Conservation (phyloP, 2,888 invertebrate genomes). For the Coleophora deauratella region DNA sequence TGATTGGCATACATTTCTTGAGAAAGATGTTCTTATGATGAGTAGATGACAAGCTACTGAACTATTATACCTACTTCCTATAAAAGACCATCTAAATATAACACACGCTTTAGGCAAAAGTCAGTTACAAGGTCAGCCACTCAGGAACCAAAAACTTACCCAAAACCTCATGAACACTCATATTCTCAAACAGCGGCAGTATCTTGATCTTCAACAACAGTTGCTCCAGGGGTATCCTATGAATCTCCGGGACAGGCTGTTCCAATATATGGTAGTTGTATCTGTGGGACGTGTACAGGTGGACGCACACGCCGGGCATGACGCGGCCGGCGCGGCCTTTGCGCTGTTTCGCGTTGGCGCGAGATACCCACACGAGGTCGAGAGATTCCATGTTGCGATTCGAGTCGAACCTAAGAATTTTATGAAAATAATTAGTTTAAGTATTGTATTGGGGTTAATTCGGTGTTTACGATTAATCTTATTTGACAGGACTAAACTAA, state of each 20-base stretch:
- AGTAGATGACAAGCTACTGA: too few relatives aligned
- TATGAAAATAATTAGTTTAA: too few relatives aligned
- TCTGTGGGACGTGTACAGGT: constrained; percentile 86
- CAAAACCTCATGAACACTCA: constrained; percentile 68
- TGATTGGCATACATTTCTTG: too few relatives aligned
- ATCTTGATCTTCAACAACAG: constrained; percentile 84
- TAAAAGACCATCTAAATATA: too few relatives aligned
- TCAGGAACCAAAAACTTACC: constrained; percentile 59
- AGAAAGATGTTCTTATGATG: too few relatives aligned
- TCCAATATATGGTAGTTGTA: constrained; percentile 77
- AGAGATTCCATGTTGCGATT: constrained; percentile 91
- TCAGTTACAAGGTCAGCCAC: too few relatives aligned
- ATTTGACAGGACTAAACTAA: too few relatives aligned
- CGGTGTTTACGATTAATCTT: too few relatives aligned
- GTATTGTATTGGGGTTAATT: too few relatives aligned
- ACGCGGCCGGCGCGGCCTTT: constrained; percentile 94
- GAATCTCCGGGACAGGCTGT: constrained; percentile 91
- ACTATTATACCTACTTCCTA: too few relatives aligned
- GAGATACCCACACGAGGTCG: constrained; percentile 91
- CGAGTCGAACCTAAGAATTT: constrained; percentile 76
- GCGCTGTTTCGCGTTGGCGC: constrained; percentile 92
- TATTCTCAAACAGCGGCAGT: constrained; percentile 64
- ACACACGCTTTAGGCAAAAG: too few relatives aligned
- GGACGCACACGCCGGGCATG: constrained; percentile 89
- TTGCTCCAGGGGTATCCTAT: constrained; percentile 90